Evolutionary conservation across 2,113 vertebrate genomes (phyloP), one percentile per base, ranked within the genome.

Genomic region (Platanista minor): DNA sequence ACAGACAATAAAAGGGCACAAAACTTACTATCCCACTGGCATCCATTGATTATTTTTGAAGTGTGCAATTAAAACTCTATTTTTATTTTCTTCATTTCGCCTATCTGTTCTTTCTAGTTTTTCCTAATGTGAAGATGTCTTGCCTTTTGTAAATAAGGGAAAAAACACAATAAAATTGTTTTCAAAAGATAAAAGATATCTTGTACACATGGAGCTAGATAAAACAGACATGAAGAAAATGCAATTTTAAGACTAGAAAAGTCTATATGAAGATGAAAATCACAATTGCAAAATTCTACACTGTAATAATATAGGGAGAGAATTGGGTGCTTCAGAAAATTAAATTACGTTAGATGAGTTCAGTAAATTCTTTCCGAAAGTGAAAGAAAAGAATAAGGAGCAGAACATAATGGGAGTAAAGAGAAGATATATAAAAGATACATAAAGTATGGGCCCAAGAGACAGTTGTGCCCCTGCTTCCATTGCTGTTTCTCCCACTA

Each of bases 61-160:
- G 20, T 52, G 3, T n/a, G 36, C 78, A 87, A 71, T 84, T 94
- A 64, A 94, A 92, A 67, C 64, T 36, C 10, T 72, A 20, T 78
- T 94, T 96, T 87, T 27, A 82, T 90, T 96, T 96, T 82, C 80
- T 83, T 80, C 74, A 10, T 94, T 93, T 95, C 83, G 61, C 39
- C 85, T 87, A 43, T 93, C 75, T 74, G 43, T 71, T 20, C 36
- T 69, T 94, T 71, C 20, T 74, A 33, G 49, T 87, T 91, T 81
- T 90, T 54, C 61, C 72, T 87, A 78, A 78, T 27, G 39, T 91
- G 49, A 93, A 54, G 41, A 80, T 84, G 36, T 39, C 39, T 87
- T 95, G 33, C 52, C 64, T 93, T 94, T 98, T 91, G 66, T 83
- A 94, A 98, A 90, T 90, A 96, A 97, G 25, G 75, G 13, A 7